phyloP scores from a whole-genome alignment of 2,888 invertebrate species.

The Therioaphis trifolii region DNA sequence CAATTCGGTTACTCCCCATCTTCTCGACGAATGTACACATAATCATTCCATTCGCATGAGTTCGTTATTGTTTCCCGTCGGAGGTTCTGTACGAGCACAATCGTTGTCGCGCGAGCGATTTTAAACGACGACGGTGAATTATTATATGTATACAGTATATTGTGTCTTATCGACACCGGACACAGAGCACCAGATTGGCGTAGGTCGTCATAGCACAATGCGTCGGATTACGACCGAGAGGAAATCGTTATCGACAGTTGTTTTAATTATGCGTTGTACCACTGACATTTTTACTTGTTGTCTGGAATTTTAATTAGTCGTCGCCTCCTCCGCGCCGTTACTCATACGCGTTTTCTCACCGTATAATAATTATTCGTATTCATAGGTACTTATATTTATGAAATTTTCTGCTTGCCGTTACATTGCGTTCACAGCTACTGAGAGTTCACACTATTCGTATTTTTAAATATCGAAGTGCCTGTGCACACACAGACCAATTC shows the following conservation, averaged over 20 bases:
- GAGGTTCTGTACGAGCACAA: neutral
- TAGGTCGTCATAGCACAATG: conserved; percentile 44
- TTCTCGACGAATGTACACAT: neutral
- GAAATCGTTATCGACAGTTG: conserved; percentile 57
- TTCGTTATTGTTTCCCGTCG: neutral
- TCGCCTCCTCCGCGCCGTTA: neutral
- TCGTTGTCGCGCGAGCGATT: neutral
- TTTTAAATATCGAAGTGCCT: too few species aligned
- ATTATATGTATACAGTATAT: too few species aligned
- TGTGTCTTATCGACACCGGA: conserved; percentile 60
- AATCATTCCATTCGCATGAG: neutral
- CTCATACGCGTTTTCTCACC: conserved; percentile 19
- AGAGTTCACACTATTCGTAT: too few species aligned
- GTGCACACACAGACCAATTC: too few species aligned
- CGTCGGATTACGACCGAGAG: conserved; percentile 51
- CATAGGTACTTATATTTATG: neutral
- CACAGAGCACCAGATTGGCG: conserved; percentile 47
- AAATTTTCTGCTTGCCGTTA: neutral
- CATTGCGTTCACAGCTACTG: neutral
- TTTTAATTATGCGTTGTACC: conserved; percentile 46
- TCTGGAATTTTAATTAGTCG: conserved; percentile 60
- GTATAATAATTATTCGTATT: too few species aligned
- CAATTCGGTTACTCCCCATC: too few species aligned
- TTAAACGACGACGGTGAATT: neutral
- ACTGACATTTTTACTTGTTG: conserved; percentile 56